A percentile compares a stretch with the other conserved stretches of the same genome.
phyloP scores from a whole-genome alignment of 2,797 vertebrate species.

The Chiroxiphia lanceolata region DNA sequence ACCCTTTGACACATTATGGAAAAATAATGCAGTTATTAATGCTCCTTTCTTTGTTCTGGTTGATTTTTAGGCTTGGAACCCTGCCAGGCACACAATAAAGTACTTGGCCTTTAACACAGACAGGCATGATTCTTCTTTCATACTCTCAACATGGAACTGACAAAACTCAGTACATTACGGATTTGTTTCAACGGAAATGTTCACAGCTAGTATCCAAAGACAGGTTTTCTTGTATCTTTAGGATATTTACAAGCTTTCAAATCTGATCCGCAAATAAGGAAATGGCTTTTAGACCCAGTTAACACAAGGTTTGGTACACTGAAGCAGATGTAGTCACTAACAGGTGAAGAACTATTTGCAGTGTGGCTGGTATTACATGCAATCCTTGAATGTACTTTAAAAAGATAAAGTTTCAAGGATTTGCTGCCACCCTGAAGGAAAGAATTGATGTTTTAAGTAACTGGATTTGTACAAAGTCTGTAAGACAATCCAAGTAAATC shows the following conservation, averaged over 20 bases:
- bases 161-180: slow-evolving; percentile 51
- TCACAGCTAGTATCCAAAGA: background rate
- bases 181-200: slow-evolving; percentile 35
- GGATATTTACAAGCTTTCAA: slow-evolving; percentile 36
- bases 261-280: slow-evolving; percentile 24
- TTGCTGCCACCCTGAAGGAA: slow-evolving; percentile 45
- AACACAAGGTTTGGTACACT: background rate
- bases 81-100: slow-evolving; percentile 72
- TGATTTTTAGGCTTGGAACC: slow-evolving; percentile 70
- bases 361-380: background rate
- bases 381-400: background rate
- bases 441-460: slow-evolving; percentile 58
- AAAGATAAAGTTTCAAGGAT: slow-evolving; percentile 54
- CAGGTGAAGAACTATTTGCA: slow-evolving; percentile 26
- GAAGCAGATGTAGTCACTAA: background rate
- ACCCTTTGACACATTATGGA: slow-evolving; percentile 77
- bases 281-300: background rate
- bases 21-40: slow-evolving; percentile 77
- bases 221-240: background rate
- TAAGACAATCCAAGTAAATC: slow-evolving; percentile 60
- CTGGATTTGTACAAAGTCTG: slow-evolving; percentile 58
- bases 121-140: slow-evolving; percentile 66
- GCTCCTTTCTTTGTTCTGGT: slow-evolving; percentile 65
- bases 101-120: slow-evolving; percentile 66
- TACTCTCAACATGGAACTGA: slow-evolving; percentile 48